Conservation (phyloP, 2,888 invertebrate species). For the Phaedon cochleariae region DNA sequence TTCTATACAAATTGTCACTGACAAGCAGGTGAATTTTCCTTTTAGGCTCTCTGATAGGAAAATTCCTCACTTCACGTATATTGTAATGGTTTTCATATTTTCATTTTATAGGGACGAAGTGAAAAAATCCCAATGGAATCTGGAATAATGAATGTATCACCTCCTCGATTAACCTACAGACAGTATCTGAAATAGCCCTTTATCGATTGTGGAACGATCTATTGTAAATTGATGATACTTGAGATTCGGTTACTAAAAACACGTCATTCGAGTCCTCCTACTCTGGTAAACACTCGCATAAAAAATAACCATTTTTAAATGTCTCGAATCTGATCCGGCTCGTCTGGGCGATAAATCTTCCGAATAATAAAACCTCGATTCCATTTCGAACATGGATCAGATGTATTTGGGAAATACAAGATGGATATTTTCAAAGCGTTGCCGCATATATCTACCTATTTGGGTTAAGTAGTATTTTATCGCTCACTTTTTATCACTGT, state of each 20-base stretch:
- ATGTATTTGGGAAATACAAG: slow-evolving; percentile 46
- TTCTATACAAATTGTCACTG: too few species aligned
- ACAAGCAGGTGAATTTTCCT: too few species aligned
- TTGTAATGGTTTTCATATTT: too few species aligned
- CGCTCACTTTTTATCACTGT: slow-evolving; percentile 52
- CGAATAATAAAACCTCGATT: slow-evolving; percentile 50
- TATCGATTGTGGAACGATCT: too few species aligned
- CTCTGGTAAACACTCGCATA: neutral
- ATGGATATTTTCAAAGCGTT: slow-evolving; percentile 41
- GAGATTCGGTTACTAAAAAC: neutral
- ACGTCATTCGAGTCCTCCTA: neutral
- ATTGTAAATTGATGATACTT: neutral
- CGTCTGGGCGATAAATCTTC: slow-evolving; percentile 50
- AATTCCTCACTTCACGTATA: too few species aligned
- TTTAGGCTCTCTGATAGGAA: too few species aligned
- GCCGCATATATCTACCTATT: slow-evolving; percentile 31
- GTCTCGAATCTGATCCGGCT: slow-evolving; percentile 31
- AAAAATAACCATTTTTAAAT: slow-evolving; percentile 28
- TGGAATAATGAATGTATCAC: too few species aligned
- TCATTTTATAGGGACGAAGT: too few species aligned
- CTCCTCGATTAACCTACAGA: too few species aligned
- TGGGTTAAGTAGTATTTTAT: slow-evolving; percentile 55
- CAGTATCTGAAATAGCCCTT: too few species aligned
- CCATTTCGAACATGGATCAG: slow-evolving; percentile 50
- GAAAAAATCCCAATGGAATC: too few species aligned